Evolutionary conservation across 2,888 invertebrate species (phyloP).

Genomic region (Acronicta alni): DNA sequence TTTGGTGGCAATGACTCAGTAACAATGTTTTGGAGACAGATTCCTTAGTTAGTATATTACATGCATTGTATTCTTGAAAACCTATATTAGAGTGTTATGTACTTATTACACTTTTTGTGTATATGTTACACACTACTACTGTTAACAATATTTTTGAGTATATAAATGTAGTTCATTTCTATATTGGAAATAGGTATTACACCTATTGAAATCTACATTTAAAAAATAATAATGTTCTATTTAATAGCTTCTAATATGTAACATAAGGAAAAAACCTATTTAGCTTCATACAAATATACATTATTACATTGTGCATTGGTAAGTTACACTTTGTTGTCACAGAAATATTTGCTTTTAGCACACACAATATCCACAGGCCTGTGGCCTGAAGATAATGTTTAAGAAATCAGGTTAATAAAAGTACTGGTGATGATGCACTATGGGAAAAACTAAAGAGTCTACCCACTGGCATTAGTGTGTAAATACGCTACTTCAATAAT

Average conservation of each 20-base stretch:
- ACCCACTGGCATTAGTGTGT: background rate
- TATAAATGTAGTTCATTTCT: too few species aligned
- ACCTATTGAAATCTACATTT: too few species aligned
- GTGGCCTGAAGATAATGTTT: background rate
- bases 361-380: background rate
- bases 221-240: too few species aligned
- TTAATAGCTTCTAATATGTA: too few species aligned
- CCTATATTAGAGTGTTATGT: too few species aligned
- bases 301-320: background rate
- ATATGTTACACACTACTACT: too few species aligned
- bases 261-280: too few species aligned
- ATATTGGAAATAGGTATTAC: too few species aligned
- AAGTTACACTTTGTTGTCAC: background rate
- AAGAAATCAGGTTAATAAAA: background rate
- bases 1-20: conserved; percentile 14
- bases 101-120: too few species aligned
- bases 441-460: too few species aligned
- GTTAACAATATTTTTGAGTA: too few species aligned
- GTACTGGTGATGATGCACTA: too few species aligned
- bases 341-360: background rate
- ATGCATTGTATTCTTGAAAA: background rate
- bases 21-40: conserved; percentile 17
- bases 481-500: background rate
- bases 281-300: background rate
- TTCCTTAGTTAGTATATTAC: background rate